Percentiles rank a stretch among this genome's conserved stretches.
These are phyloP conservation scores for Dicentrarchus labrax DNA, from an alignment of 2,113 vertebrate genomes.

Conservation along the genomic window DNA sequence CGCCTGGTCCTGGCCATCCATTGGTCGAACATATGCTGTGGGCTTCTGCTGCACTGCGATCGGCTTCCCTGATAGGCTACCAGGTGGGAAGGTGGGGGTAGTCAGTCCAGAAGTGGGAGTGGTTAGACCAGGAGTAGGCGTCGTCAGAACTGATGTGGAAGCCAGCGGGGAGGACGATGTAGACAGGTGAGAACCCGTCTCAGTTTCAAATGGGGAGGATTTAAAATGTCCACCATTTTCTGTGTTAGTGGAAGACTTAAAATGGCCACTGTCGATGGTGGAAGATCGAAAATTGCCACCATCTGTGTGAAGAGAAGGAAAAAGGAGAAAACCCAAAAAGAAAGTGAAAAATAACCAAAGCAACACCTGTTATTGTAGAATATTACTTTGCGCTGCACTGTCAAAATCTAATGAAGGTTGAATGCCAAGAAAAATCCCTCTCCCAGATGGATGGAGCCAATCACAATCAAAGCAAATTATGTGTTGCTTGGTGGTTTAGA, in stretches of 20 bases:
- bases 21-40: constrained; percentile 93
- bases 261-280: constrained; percentile 79
- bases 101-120: constrained; percentile 85
- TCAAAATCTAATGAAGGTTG: constrained; percentile 40
- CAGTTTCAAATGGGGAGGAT: constrained; percentile 86
- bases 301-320: constrained; percentile 47
- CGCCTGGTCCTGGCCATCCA: constrained; percentile 95
- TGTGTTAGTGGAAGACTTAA: constrained; percentile 80
- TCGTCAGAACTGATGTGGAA: constrained; percentile 91
- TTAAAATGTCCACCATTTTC: constrained; percentile 87
- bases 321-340: constrained; percentile 4
- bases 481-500: constrained; percentile 35
- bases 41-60: constrained; percentile 93
- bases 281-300: constrained; percentile 72
- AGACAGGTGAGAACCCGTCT: constrained; percentile 85
- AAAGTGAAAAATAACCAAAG: constrained; percentile 13
- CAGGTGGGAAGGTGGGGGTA: constrained; percentile 89
- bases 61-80: constrained; percentile 90
- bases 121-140: constrained; percentile 77
- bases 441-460: constrained; percentile 60
- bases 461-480: constrained; percentile 63
- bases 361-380: constrained; percentile 32
- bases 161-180: constrained; percentile 86
- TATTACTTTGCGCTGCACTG: constrained; percentile 5
- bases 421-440: constrained; percentile 23